Base-by-base conservation (phyloP, 2,888 invertebrate genomes). In the Melieria omissa region DNA sequence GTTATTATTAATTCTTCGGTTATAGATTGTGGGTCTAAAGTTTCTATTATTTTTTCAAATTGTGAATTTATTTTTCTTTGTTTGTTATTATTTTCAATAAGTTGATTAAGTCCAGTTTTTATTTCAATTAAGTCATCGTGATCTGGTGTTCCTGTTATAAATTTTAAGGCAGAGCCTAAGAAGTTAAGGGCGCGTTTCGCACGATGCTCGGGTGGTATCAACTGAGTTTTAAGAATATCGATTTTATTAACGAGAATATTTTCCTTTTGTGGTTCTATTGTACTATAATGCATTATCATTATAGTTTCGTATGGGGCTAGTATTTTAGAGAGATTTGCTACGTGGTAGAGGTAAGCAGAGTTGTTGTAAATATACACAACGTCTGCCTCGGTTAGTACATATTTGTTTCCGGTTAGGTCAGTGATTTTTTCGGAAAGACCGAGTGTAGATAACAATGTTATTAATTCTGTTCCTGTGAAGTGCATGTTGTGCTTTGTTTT, bases 321-420 rank as follows among this genome's bases (percentile, higher is more conserved):
- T 66, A 67, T 71, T 55, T 41, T 16, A 46, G 58, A 63, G 29
- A 58, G 12, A 55, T 69, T 69, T 45, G 44, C 55, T 61, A 65
- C 61, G 55, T 69, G 72, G 47, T 65, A 72, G 45, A 65, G 61
- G 46, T 69, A 72, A 16, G 60, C 64, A 49, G 58, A 66, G 46
- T 42, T 66, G 16, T 52, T 58, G 14, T 66, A 57, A 46, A 66
- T 54, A 42, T 71, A 72, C 7, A 63, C 67, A 12, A 10, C 47
- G 57, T 72, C 63, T 68, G 57, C 67, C 63, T 68, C 60, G 4
- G 62, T 72, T 14, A 63, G 46, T 44, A 66, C 66, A 71, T 71
- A 66, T 67, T 68, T 72, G 41, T 54, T 72, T n/a, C 47, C 55
- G 10, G 42, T 72, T 16, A 68, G 44, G 41, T 61, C 60, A 61